Evolutionary conservation across 2,888 invertebrate species (phyloP), one percentile per base, ranked within the genome.

Genomic region (Notocelia uddmanniana): DNA sequence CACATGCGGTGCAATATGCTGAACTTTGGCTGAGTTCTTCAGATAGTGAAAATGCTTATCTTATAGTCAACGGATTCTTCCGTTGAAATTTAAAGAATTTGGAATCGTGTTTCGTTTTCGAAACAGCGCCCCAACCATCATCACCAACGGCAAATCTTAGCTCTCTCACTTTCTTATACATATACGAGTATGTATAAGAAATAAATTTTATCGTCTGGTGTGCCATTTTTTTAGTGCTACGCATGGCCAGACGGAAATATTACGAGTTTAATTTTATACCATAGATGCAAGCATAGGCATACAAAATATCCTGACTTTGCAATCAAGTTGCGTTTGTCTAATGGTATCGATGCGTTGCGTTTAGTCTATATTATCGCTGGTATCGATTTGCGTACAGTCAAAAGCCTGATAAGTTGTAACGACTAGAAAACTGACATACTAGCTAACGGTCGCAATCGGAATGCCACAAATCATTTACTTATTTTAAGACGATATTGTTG

Each of bases 401-500:
- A 59, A 34, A 37, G 58, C 37, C 31, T 19, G 64, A 70, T 26
- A 58, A 50, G 37, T 58, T 64, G 37, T 26, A 59, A 73, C 74
- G 81, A 77, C 76, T 80, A 73, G 80, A 77, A 66, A 79, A 57
- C 79, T 76, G 85, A 84, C 85, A 87, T 86, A 89, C 89, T 83
- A 81, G 21, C 45, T 15, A 21, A n/a, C 15, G 3, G 11, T 6
- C 31, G 13, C 31, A 50, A 31, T 62, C 8, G 31, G 11, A 11
- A n/a, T 26, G n/a, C 6, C 13, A 13, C 1, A 31, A 2, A 41
- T 15, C n/a, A 34, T 34, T 0, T 34, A 37, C 37, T 8, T 37
- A 11, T 11, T 37, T 37, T 37, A 37, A 37, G 3, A 37, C 37
- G 37, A 37, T 13, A 37, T 37, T 13, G 3, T 11, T 34, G 34